Percentiles rank a stretch among this genome's conserved stretches.
Evolutionary conservation across 2,113 vertebrate species (phyloP).

Genomic region (Herpetotheres cachinnans): DNA sequence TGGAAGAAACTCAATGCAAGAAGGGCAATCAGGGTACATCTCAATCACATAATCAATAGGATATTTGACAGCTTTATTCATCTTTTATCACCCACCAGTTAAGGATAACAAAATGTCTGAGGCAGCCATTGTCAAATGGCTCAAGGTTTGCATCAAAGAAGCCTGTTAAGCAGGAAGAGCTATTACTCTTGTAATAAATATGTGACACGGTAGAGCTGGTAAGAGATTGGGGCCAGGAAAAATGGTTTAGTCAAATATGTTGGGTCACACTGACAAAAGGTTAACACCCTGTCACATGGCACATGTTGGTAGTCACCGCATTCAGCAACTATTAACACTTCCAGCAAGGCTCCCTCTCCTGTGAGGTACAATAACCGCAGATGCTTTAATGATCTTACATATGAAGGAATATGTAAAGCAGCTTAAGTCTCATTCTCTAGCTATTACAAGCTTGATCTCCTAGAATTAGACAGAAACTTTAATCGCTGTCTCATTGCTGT

Average conservation of each 20-base stretch:
- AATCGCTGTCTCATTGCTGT: neutral
- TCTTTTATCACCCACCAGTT: conserved; percentile 7
- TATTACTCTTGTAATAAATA: neutral
- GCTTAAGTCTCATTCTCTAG: conserved; percentile 5
- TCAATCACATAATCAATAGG: conserved; percentile 46
- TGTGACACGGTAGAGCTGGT: neutral
- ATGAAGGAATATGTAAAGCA: conserved; percentile 10
- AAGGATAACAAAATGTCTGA: conserved; percentile 15
- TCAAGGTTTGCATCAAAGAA: neutral
- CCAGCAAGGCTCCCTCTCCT: neutral
- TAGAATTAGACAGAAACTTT: conserved; percentile 21
- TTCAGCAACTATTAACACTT: neutral
- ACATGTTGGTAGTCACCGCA: neutral
- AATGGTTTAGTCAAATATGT: conserved; percentile 7
- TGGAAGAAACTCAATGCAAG: neutral
- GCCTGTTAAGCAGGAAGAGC: neutral
- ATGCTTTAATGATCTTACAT: neutral
- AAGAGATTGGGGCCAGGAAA: neutral
- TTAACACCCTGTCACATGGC: neutral
- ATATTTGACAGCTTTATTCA: conserved; percentile 46
- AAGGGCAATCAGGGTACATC: neutral
- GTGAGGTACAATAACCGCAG: neutral
- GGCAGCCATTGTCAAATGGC: neutral
- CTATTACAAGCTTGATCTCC: conserved; percentile 32
- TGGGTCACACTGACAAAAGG: neutral